Base-by-base conservation (phyloP, 2,888 invertebrate genomes). In the Galerucella calmariensis region DNA sequence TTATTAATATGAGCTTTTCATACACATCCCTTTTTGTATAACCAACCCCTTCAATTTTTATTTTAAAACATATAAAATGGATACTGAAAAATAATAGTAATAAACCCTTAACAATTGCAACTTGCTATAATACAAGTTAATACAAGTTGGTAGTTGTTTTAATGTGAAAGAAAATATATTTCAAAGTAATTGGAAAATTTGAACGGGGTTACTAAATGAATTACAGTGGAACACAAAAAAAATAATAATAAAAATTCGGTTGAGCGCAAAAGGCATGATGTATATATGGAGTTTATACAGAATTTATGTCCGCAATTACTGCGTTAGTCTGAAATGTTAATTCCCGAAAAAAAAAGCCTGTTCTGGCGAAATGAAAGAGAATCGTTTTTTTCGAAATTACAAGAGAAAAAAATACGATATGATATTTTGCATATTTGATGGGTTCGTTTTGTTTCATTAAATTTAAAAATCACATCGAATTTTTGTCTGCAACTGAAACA, bases 381-480 rank as follows among this genome's bases (percentile, higher is more conserved):
- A 81, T 78, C 81, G 81, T 81, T 82, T 84, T 84, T 83, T 41
- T 41, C 81, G 78, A 83, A 84, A 83, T 82, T 83, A 83, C 83
- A 82, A 81, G 81, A 78, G 81, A 79, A 79, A 82, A 84, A 85
- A 84, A 84, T 83, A 81, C 82, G 85, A 84, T 80, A 84, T 83
- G 84, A 85, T 86, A 85, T 85, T 86, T 86, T 86, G 84, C 87
- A 86, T 86, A 86, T 86, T 85, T 86, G 86, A 87, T 84, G 84
- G 83, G 79, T 83, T 83, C 84, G 85, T 84, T 85, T 85, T 84
- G 84, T 87, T 87, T 86, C 86, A 86, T 87, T 86, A 87, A 87
- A 87, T 87, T 86, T 85, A 86, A 87, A 85, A 87, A 87, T 87
- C 86, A 84, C 86, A 86, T 86, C 85, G 86, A 85, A 86, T 86